Base-by-base conservation (phyloP, 2,888 invertebrate genomes). In the Rhimphoctona megacephalus region DNA sequence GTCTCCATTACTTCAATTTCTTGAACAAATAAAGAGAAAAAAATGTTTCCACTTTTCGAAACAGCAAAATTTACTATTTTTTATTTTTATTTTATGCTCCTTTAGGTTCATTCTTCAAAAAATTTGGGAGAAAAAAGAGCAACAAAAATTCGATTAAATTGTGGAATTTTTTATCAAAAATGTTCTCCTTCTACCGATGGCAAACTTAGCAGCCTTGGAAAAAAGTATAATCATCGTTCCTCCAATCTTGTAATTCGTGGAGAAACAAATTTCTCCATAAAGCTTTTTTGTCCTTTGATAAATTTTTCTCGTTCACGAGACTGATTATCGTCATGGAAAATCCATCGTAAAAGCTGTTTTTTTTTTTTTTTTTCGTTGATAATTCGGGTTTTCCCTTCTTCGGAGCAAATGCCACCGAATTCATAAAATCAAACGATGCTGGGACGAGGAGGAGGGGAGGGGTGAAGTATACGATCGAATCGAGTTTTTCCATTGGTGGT, bases 391-490 rank as follows among this genome's bases (percentile, higher is more conserved):
- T 61, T 14, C 30, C 30, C 54, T n/a, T 54, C 33, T 30, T 11
- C 14, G 19, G 43, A 46, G 36, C 78, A 69, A 78, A 46, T 61
- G 61, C 14, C 39, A n/a, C 64, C 64, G 57, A 54, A 79, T 72
- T 79, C 85, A 82, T 85, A 85, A 87, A 87, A 85, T 82, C 70
- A 73, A 87, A 87, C 82, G 79, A 85, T 19, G n/a, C 33, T 49
- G n/a, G 39, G 22, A n/a, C n/a, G 25, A 14, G 39, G 19, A n/a
- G 46, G 69, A 9, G 7, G 17, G 6, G 57, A 25, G 11, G 22
- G 2, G 11, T n/a, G 19, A 8, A 49, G 69, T 72, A 52, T 54
- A 52, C 73, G 79, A 77, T 36, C 61, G 43, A 52, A 52, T 61
- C 49, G 66, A 36, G 36, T 78, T 73, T 77, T 81, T 66, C 57